Percentiles rank a stretch among this genome's conserved stretches.
Evolutionary conservation across 2,888 invertebrate genomes (phyloP).

Genomic region (Papilio demoleus): DNA sequence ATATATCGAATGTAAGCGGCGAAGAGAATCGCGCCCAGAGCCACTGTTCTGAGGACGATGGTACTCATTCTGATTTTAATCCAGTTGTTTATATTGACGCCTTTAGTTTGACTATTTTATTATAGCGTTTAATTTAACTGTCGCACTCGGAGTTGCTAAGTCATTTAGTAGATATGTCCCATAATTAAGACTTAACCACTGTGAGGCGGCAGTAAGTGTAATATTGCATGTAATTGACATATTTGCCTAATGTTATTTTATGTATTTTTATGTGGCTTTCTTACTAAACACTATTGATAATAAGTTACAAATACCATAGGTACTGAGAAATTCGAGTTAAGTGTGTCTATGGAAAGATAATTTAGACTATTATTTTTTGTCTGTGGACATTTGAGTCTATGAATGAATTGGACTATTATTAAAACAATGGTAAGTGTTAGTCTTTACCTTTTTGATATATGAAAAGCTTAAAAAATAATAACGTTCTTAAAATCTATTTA

Average conservation of each 20-base stretch:
- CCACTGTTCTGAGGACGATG: conserved; percentile 66
- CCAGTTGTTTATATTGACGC: conserved; percentile 27
- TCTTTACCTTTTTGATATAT: background rate
- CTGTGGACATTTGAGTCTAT: background rate
- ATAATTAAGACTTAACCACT: background rate
- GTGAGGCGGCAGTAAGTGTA: background rate
- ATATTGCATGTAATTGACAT: conserved; percentile 5
- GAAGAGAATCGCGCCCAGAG: conserved; percentile 63
- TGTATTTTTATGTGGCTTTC: conserved; percentile 3
- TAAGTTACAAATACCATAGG: background rate
- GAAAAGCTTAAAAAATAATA: background rate
- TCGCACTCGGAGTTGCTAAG: background rate
- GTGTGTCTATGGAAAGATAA: background rate
- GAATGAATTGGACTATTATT: background rate
- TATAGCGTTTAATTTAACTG: background rate
- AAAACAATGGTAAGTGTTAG: background rate
- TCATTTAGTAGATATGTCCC: background rate
- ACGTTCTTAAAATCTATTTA: background rate
- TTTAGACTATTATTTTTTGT: background rate
- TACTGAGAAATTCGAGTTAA: background rate
- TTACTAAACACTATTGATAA: background rate
- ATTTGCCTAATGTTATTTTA: background rate
- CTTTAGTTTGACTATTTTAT: conserved; percentile 18
- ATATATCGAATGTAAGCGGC: conserved; percentile 66
- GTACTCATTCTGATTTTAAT: conserved; percentile 60